These are phyloP conservation scores for Diplodus sargus DNA, from an alignment of 2,797 vertebrate species.

Conservation along the genomic window DNA sequence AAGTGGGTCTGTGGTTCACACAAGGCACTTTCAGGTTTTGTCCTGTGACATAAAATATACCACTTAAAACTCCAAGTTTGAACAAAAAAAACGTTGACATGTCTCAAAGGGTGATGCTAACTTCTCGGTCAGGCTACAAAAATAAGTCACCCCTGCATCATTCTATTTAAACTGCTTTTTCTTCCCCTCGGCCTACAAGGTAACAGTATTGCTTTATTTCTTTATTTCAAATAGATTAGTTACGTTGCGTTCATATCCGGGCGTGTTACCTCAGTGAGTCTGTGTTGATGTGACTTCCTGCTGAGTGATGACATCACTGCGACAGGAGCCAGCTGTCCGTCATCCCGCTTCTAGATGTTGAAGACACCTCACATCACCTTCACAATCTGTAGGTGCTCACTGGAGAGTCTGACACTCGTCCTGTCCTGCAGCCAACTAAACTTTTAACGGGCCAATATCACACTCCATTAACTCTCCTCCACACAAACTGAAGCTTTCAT, in stretches of 20 bases:
- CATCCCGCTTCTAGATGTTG: neutral
- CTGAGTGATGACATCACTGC: neutral
- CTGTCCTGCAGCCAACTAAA: slow-evolving; percentile 32
- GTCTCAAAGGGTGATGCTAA: too few species aligned
- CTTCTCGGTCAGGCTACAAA: too few species aligned
- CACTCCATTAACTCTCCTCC: slow-evolving; percentile 51
- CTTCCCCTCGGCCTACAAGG: too few species aligned
- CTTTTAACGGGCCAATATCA: slow-evolving; percentile 49
- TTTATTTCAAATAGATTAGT: neutral
- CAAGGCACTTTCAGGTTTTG: too few species aligned
- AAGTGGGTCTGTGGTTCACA: too few species aligned
- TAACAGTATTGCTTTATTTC: neutral
- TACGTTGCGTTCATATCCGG: neutral
- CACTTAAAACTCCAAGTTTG: too few species aligned
- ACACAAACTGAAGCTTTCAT: slow-evolving; percentile 25
- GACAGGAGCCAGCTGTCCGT: slow-evolving; percentile 9
- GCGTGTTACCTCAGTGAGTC: neutral
- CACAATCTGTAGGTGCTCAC: slow-evolving; percentile 34
- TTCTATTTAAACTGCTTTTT: too few species aligned
- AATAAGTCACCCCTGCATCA: too few species aligned
- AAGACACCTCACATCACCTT: slow-evolving; percentile 12
- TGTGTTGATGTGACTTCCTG: neutral
- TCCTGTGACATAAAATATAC: too few species aligned
- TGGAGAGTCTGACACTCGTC: slow-evolving; percentile 18
- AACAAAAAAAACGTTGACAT: too few species aligned